A percentile compares a stretch with the other conserved stretches of the same genome.
Conservation (phyloP, 2,888 invertebrate genomes). For the Tineola bisselliella region DNA sequence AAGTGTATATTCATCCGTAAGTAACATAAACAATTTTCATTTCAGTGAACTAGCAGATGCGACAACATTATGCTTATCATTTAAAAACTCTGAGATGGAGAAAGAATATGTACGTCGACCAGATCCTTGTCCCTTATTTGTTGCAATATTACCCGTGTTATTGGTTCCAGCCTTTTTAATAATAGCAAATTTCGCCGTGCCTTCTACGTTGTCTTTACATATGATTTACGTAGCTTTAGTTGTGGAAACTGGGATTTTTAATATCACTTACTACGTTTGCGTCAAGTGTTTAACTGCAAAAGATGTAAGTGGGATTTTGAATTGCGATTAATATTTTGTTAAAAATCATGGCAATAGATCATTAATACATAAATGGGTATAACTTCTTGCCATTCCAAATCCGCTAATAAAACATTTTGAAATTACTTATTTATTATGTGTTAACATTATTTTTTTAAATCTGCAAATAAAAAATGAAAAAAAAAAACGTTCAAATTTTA, state of each 20-base stretch:
- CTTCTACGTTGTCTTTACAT: constrained; percentile 26
- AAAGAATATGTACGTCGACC: constrained; percentile 37
- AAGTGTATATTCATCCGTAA: too few species aligned
- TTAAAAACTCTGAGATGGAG: constrained; percentile 43
- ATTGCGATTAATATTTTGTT: too few species aligned
- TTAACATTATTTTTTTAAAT: too few species aligned
- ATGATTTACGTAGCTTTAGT: constrained; percentile 23
- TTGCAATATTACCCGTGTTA: constrained; percentile 48
- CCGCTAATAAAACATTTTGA: too few species aligned
- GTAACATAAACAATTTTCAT: background rate
- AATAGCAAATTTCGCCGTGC: constrained; percentile 44
- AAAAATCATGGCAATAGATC: too few species aligned
- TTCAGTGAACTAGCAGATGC: constrained; percentile 52
- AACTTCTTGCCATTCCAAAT: too few species aligned
- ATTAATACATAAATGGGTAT: too few species aligned
- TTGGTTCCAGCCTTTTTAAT: constrained; percentile 50
- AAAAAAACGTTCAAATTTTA: too few species aligned
- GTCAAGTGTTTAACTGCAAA: constrained; percentile 22
- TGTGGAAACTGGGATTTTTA: constrained; percentile 42
- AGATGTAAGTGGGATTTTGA: background rate
- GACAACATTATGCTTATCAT: constrained; percentile 49
- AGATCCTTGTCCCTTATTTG: constrained; percentile 44
- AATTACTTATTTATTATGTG: too few species aligned
- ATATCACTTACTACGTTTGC: constrained; percentile 41
- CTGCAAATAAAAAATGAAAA: too few species aligned